Conservation (phyloP, 2,113 vertebrate genomes). For the Bufo gargarizans region DNA sequence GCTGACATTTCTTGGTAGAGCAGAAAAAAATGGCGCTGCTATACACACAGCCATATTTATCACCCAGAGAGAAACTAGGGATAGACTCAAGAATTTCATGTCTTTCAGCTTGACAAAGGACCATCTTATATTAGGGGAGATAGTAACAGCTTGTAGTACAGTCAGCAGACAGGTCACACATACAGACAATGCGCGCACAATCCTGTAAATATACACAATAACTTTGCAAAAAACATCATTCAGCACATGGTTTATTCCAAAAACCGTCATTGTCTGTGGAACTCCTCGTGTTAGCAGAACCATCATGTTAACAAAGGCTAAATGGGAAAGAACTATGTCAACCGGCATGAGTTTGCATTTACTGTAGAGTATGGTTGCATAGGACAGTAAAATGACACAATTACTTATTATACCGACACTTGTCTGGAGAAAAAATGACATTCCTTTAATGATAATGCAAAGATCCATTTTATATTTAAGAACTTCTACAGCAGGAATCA, state of each 20-base stretch:
- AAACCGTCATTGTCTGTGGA: constrained; percentile 77
- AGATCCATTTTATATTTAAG: constrained; percentile 70
- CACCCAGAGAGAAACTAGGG: constrained; percentile 72
- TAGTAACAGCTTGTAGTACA: constrained; percentile 73
- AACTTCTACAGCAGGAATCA: not conserved
- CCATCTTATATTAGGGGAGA: constrained; percentile 64
- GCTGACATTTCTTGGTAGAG: constrained; percentile 74
- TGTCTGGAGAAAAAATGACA: constrained; percentile 79
- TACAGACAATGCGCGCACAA: constrained; percentile 74
- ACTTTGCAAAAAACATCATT: constrained; percentile 74
- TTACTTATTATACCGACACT: constrained; percentile 75
- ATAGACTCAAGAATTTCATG: constrained; percentile 67
- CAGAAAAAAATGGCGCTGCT: constrained; percentile 72
- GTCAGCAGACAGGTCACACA: constrained; percentile 79
- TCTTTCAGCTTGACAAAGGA: constrained; percentile 67
- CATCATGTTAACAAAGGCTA: constrained; percentile 76
- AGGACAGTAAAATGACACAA: constrained; percentile 69
- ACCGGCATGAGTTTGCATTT: constrained; percentile 70
- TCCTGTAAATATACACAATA: constrained; percentile 76
- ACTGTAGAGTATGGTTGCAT: constrained; percentile 62
- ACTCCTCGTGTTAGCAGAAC: constrained; percentile 74
- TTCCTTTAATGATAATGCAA: constrained; percentile 77
- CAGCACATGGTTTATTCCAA: constrained; percentile 70
- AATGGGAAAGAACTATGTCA: constrained; percentile 76
- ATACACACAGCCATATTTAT: constrained; percentile 77